Evolutionary conservation across 30 jellyfish, hydroid and myxozoan genomes (phyloP).

Genomic region (Aurelia sp.): DNA sequence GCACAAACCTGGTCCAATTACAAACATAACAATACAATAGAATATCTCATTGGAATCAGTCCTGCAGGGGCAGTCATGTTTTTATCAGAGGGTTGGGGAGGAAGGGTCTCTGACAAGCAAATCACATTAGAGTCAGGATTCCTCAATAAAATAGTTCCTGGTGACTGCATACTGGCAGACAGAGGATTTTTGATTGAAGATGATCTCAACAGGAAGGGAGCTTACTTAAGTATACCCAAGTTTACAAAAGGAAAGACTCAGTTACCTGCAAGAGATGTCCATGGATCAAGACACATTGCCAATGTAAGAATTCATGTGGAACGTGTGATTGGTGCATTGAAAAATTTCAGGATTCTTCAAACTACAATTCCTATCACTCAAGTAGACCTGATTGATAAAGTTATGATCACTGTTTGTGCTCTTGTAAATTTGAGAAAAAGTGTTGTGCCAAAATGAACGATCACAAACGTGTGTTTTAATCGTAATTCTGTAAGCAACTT

Average conservation of each 20-base stretch:
- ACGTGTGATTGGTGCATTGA: slow-evolving; percentile 64
- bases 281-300: slow-evolving; percentile 28
- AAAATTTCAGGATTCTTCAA: slow-evolving; percentile 55
- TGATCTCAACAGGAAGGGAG: slow-evolving; percentile 36
- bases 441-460: not conserved
- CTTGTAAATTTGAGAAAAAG: not conserved
- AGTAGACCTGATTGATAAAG: slow-evolving; percentile 2
- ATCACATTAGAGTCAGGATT: slow-evolving; percentile 59
- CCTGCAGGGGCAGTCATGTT: slow-evolving; percentile 59
- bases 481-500: no score
- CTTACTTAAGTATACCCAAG: slow-evolving; percentile 66
- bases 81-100: slow-evolving; percentile 64
- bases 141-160: slow-evolving; percentile 49
- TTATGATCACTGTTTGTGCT: slow-evolving; percentile 2
- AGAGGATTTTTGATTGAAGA: slow-evolving; percentile 71
- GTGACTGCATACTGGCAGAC: slow-evolving; percentile 73
- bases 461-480: no score
- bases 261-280: slow-evolving; percentile 59
- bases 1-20: slow-evolving; percentile 71
- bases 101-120: slow-evolving; percentile 65
- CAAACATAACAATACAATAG: slow-evolving; percentile 75
- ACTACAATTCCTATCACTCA: not conserved
- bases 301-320: slow-evolving; percentile 43
- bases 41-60: slow-evolving; percentile 14
- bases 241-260: slow-evolving; percentile 68